phyloP scores from a whole-genome alignment of 2,888 invertebrate species.

The Galerucella pusilla region DNA sequence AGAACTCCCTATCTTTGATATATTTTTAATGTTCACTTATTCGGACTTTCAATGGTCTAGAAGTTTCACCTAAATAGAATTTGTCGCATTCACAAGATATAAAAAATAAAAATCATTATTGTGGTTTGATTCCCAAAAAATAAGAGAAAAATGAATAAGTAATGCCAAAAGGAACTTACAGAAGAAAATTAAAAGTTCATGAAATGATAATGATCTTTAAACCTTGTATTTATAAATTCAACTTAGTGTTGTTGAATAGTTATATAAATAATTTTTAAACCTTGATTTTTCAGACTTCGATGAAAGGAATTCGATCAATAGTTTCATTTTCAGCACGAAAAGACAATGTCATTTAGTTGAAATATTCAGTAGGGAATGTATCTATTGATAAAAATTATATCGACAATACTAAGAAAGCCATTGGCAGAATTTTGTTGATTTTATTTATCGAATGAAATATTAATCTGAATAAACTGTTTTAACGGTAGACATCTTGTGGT shows the following conservation, averaged over 20 bases:
- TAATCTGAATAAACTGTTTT: not conserved
- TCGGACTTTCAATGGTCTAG: no score
- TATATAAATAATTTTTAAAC: slow-evolving; percentile 34
- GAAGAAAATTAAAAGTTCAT: not conserved
- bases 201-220: slow-evolving; percentile 3
- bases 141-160: no score
- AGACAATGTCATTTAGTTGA: slow-evolving; percentile 68
- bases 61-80: no score
- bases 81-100: no score
- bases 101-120: no score
- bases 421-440: slow-evolving; percentile 42
- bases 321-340: slow-evolving; percentile 82
- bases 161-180: no score
- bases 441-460: slow-evolving; percentile 36
- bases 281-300: slow-evolving; percentile 77
- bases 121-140: no score
- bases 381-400: slow-evolving; percentile 53
- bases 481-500: no score
- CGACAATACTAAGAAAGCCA: slow-evolving; percentile 56
- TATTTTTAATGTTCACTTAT: no score
- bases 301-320: slow-evolving; percentile 86
- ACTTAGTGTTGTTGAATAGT: slow-evolving; percentile 21
- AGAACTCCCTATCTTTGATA: no score
- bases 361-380: slow-evolving; percentile 42
- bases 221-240: slow-evolving; percentile 32